These are phyloP conservation scores for Chymomyza fuscimana DNA, from an alignment of 2,888 invertebrate genomes.

Conservation along the genomic window DNA sequence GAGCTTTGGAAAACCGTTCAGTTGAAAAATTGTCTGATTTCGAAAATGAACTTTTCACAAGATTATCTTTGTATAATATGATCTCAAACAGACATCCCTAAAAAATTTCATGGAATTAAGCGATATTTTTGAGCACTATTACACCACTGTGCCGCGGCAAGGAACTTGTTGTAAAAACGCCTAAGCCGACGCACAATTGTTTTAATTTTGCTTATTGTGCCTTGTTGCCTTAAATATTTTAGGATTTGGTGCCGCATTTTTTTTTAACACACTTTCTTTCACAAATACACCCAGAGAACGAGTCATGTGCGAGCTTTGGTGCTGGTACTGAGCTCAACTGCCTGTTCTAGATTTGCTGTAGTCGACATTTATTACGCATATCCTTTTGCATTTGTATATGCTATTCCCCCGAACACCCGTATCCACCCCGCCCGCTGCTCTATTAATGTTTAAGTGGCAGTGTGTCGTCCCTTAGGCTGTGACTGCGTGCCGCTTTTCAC, in stretches of 20 bases:
- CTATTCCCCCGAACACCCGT: conserved; percentile 18
- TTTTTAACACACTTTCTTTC: conserved; percentile 5
- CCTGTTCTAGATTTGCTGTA: conserved; percentile 25
- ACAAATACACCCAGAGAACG: neutral
- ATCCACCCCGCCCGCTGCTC: conserved; percentile 45
- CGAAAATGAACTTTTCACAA: no score
- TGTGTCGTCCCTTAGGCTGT: conserved; percentile 72
- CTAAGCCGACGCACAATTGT: conserved; percentile 54
- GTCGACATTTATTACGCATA: conserved; percentile 75
- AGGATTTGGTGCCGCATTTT: conserved; percentile 56
- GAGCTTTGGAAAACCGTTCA: no score
- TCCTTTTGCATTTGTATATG: conserved; percentile 38
- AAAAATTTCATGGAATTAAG: no score
- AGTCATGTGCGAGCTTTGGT: conserved; percentile 24
- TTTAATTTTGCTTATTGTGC: conserved; percentile 73
- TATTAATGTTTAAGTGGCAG: conserved; percentile 76
- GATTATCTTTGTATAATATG: no score
- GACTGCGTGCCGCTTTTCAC: conserved; percentile 35
- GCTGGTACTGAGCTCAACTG: conserved; percentile 30
- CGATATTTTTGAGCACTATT: no score
- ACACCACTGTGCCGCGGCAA: no score
- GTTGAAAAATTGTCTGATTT: no score
- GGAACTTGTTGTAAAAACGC: neutral
- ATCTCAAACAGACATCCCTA: no score
- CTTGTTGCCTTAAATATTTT: conserved; percentile 66